A percentile compares a stretch with the other conserved stretches of the same genome.
Conservation (phyloP, 2,113 vertebrate genomes). For the Trichechus manatus region DNA sequence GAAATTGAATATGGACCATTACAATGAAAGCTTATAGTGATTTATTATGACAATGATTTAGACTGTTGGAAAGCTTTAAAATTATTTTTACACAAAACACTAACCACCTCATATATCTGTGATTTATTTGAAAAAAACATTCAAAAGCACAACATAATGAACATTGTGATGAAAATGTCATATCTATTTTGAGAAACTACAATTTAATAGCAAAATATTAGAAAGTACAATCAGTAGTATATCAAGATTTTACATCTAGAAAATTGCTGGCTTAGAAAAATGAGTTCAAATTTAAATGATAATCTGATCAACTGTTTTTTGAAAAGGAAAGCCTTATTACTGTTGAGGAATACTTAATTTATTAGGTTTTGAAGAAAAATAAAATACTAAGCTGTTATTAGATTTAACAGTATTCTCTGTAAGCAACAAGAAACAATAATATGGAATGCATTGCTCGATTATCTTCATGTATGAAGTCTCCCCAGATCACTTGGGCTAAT, state of each 20-base stretch:
- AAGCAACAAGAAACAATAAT: neutral
- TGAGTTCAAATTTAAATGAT: slow-evolving; percentile 32
- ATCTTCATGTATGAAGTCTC: neutral
- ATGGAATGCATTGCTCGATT: neutral
- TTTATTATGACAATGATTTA: slow-evolving; percentile 73
- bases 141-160: neutral
- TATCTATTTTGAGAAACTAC: slow-evolving; percentile 37
- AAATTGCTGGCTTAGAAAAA: slow-evolving; percentile 33
- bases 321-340: slow-evolving; percentile 20
- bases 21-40: slow-evolving; percentile 68
- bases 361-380: neutral
- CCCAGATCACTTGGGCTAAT: neutral
- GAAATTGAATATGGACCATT: slow-evolving; percentile 81
- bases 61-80: slow-evolving; percentile 68
- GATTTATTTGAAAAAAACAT: slow-evolving; percentile 5
- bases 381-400: neutral
- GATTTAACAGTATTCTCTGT: neutral
- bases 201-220: slow-evolving; percentile 1
- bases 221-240: neutral
- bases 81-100: slow-evolving; percentile 72
- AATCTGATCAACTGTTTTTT: slow-evolving; percentile 20
- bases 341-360: neutral
- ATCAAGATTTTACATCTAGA: neutral
- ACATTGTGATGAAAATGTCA: slow-evolving; percentile 8
- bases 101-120: slow-evolving; percentile 46